Evolutionary conservation across 2,113 vertebrate species (phyloP).

Genomic region (Dicerorhinus sumatrensis): DNA sequence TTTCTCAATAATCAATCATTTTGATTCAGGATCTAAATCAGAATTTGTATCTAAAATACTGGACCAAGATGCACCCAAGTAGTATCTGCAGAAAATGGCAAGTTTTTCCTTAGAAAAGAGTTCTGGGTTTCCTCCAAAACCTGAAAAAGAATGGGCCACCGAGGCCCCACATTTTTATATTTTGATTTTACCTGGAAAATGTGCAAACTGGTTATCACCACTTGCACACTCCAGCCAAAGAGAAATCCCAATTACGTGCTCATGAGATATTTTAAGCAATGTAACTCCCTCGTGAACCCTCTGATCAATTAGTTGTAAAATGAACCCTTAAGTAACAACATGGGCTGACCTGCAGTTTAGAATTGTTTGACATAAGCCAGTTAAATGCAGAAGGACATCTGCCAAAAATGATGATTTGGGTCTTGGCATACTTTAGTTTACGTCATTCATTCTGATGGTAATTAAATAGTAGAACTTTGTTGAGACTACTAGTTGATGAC

Average conservation of each 20-base stretch:
- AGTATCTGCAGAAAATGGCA: not conserved
- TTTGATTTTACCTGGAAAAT: conserved; percentile 10
- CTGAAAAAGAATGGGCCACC: not conserved
- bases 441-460: conserved; percentile 6
- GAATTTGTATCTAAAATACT: not conserved
- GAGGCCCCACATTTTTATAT: not conserved
- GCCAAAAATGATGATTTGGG: conserved; percentile 34
- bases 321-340: conserved; percentile 21
- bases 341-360: not conserved
- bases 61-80: not conserved
- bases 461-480: not conserved
- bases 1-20: not conserved
- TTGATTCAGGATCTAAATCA: not conserved
- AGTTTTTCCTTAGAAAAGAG: not conserved
- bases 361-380: conserved; percentile 31
- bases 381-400: conserved; percentile 52
- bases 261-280: conserved; percentile 33
- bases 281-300: not conserved
- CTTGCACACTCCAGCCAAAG: not conserved
- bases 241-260: not conserved
- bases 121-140: not conserved
- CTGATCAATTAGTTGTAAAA: conserved; percentile 56
- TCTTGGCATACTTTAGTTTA: conserved; percentile 27
- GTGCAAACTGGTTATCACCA: conserved; percentile 4
- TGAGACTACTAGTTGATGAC: not conserved